phyloP scores from a whole-genome alignment of 2,888 invertebrate species.

The Syrista parreyssii region DNA sequence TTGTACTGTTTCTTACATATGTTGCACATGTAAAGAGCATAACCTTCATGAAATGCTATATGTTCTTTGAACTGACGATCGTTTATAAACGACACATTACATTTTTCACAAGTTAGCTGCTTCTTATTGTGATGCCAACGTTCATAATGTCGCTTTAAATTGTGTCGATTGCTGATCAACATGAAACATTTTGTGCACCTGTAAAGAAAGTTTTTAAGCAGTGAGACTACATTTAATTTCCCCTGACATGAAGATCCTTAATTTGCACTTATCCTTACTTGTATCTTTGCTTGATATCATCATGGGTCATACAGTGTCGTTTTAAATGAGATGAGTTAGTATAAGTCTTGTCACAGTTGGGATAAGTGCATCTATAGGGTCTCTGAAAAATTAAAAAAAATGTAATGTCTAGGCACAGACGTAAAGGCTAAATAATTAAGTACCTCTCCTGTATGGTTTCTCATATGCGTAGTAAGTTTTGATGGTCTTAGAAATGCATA shows the following conservation, averaged over 20 bases:
- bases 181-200: conserved; percentile 66
- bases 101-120: conserved; percentile 66
- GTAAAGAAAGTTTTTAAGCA: conserved; percentile 8
- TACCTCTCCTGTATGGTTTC: conserved; percentile 72
- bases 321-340: conserved; percentile 73
- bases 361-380: conserved; percentile 70
- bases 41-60: conserved; percentile 69
- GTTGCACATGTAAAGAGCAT: conserved; percentile 66
- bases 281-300: conserved; percentile 29
- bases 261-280: conserved; percentile 33
- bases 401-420: background rate
- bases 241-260: conserved; percentile 1
- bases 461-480: conserved; percentile 70
- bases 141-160: conserved; percentile 71
- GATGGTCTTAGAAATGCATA: conserved; percentile 69
- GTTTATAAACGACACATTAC: conserved; percentile 69
- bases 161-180: conserved; percentile 68
- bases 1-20: conserved; percentile 69
- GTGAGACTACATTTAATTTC: background rate
- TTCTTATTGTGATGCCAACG: conserved; percentile 65
- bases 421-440: background rate
- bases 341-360: conserved; percentile 73
- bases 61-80: conserved; percentile 71
- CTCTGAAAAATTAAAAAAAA: conserved; percentile 63
- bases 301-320: conserved; percentile 70